Conservation (phyloP, 2,888 invertebrate species). For the Bellardia bayeri region DNA sequence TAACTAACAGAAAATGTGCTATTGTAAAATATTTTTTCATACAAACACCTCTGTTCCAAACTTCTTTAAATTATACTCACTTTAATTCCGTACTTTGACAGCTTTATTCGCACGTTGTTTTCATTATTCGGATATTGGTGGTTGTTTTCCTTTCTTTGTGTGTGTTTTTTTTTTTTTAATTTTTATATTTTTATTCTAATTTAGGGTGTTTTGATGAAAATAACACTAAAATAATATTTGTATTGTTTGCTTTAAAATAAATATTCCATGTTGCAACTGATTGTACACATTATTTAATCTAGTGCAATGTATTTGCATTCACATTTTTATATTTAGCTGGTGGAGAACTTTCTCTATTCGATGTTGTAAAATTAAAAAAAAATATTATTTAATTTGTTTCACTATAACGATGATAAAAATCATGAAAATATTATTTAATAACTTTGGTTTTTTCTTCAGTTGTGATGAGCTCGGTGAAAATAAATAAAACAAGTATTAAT, state of each 20-base stretch:
- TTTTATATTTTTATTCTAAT: slow-evolving; percentile 16
- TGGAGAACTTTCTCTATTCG: not conserved
- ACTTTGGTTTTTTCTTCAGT: slow-evolving; percentile 23
- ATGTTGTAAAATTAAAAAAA: not conserved
- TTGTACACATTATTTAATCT: slow-evolving; percentile 13
- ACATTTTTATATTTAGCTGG: not conserved
- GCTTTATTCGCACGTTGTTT: slow-evolving; percentile 60
- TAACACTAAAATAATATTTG: slow-evolving; percentile 3
- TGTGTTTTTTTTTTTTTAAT: not conserved
- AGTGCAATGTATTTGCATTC: not conserved
- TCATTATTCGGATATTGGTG: slow-evolving; percentile 55
- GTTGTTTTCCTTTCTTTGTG: slow-evolving; percentile 11
- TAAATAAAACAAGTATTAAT: slow-evolving; percentile 65
- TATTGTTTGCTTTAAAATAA: slow-evolving; percentile 18
- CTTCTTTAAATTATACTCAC: slow-evolving; percentile 42
- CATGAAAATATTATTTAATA: slow-evolving; percentile 28
- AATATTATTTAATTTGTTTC: not conserved
- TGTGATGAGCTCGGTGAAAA: slow-evolving; percentile 55
- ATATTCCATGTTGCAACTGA: slow-evolving; percentile 25
- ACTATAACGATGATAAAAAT: slow-evolving; percentile 6
- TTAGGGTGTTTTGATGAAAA: slow-evolving; percentile 43
- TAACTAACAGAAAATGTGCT: not conserved
- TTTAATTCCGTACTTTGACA: slow-evolving; percentile 61
- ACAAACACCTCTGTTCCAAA: not conserved
- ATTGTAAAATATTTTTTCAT: not conserved